These are phyloP conservation scores for Penaeus monodon DNA, from an alignment of 2,888 invertebrate genomes.

Conservation along the genomic window DNA sequence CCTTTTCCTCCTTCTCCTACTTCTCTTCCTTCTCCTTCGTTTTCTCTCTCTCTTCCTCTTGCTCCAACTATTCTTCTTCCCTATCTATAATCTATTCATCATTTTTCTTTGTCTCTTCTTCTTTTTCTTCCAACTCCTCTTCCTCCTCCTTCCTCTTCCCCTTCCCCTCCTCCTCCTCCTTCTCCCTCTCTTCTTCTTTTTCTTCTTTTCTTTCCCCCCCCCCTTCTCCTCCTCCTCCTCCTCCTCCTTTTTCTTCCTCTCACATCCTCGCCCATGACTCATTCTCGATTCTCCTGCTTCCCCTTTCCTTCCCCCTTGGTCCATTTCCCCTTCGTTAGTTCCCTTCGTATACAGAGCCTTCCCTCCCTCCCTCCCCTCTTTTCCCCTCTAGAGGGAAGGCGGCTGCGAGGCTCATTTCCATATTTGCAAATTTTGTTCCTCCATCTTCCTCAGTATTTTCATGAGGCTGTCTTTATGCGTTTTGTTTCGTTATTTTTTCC, in stretches of 20 bases:
- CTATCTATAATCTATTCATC: no score
- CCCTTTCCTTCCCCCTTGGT: background rate
- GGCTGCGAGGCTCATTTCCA: no score
- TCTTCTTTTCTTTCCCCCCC: background rate
- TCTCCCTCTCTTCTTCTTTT: conserved; percentile 4
- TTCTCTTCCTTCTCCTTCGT: background rate
- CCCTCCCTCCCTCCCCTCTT: background rate
- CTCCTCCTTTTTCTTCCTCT: conserved; percentile 8
- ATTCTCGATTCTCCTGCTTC: background rate
- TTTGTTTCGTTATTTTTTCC: no score
- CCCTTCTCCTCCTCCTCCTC: background rate
- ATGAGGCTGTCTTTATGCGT: no score
- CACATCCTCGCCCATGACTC: conserved; percentile 1
- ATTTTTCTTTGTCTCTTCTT: background rate
- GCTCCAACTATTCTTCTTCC: background rate
- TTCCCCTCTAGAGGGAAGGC: background rate
- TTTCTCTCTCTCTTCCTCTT: background rate
- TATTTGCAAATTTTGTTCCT: no score
- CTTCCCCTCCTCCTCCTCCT: conserved; percentile 7
- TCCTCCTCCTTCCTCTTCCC: background rate
- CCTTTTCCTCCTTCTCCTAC: background rate
- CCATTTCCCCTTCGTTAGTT: background rate
- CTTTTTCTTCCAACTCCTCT: background rate
- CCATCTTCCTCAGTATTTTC: no score
- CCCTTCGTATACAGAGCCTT: background rate